phyloP scores from a whole-genome alignment of 2,888 invertebrate genomes.

The Cordilura impudica region DNA sequence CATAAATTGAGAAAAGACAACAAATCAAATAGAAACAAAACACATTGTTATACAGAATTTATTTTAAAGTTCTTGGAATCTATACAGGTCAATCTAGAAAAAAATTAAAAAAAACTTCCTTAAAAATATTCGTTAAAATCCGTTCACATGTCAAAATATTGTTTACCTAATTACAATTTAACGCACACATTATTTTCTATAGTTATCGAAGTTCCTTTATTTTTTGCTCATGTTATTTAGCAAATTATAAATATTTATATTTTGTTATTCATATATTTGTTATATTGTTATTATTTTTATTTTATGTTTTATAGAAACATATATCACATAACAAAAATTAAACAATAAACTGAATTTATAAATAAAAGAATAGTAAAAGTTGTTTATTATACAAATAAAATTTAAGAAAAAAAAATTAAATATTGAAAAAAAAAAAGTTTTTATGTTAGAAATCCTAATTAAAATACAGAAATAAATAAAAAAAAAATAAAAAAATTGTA shows the following conservation, averaged over 20 bases:
- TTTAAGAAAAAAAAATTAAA: slow-evolving; percentile 17
- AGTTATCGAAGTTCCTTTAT: slow-evolving; percentile 45
- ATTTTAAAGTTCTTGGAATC: too few species aligned
- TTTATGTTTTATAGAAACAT: slow-evolving; percentile 34
- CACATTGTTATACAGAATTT: neutral
- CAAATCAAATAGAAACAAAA: neutral
- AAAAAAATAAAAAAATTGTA: slow-evolving; percentile 27
- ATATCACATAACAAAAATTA: slow-evolving; percentile 23
- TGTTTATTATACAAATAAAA: slow-evolving; percentile 45
- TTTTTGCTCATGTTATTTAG: slow-evolving; percentile 32
- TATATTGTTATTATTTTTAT: slow-evolving; percentile 41
- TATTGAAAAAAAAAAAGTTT: slow-evolving; percentile 39
- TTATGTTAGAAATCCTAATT: slow-evolving; percentile 54
- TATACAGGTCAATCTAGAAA: too few species aligned
- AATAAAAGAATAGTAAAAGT: slow-evolving; percentile 47
- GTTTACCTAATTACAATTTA: neutral
- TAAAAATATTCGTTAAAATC: too few species aligned
- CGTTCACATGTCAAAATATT: too few species aligned
- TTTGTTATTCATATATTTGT: slow-evolving; percentile 40
- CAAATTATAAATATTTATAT: slow-evolving; percentile 15
- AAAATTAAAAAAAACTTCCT: too few species aligned
- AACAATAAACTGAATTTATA: slow-evolving; percentile 59
- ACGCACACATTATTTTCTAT: neutral
- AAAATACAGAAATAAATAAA: slow-evolving; percentile 11
- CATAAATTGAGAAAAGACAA: neutral